A percentile compares a stretch with the other conserved stretches of the same genome.
phyloP scores from a whole-genome alignment of 2,797 vertebrate species.

The Darevskia mixta region DNA sequence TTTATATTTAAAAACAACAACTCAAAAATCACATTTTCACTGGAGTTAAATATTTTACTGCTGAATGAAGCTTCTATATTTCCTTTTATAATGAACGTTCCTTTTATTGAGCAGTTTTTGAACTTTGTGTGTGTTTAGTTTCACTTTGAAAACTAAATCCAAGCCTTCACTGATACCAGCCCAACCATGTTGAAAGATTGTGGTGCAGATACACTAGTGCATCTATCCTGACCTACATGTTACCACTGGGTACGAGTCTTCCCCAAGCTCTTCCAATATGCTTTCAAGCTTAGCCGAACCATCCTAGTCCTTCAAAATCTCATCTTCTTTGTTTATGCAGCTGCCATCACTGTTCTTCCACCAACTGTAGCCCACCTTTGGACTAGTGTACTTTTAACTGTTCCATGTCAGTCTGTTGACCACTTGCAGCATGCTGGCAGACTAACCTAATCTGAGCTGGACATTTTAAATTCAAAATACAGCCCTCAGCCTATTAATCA shows the following conservation, averaged over 20 bases:
- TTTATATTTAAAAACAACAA: neutral
- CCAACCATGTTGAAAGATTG: neutral
- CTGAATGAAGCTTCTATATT: conserved; percentile 42
- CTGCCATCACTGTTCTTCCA: too few relatives aligned
- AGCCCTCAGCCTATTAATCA: neutral
- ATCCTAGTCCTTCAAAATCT: neutral
- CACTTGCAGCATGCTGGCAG: too few relatives aligned
- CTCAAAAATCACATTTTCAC: conserved; percentile 50
- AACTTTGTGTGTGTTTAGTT: neutral
- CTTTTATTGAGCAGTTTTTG: conserved; percentile 48
- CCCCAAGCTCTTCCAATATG: neutral
- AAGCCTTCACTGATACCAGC: neutral
- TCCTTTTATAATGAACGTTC: conserved; percentile 16
- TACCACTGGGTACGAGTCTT: neutral
- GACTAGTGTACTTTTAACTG: too few relatives aligned
- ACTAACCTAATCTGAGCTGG: too few relatives aligned
- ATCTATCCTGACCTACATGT: neutral
- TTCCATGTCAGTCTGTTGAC: too few relatives aligned
- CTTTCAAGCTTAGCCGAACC: neutral
- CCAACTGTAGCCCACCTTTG: too few relatives aligned
- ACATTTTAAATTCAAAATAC: neutral
- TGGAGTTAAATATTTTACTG: conserved; percentile 39
- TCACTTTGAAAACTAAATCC: conserved; percentile 25
- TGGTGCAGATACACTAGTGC: neutral
- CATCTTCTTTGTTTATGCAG: neutral